phyloP scores from a whole-genome alignment of 2,888 invertebrate species.

The Laspeyria flexula region DNA sequence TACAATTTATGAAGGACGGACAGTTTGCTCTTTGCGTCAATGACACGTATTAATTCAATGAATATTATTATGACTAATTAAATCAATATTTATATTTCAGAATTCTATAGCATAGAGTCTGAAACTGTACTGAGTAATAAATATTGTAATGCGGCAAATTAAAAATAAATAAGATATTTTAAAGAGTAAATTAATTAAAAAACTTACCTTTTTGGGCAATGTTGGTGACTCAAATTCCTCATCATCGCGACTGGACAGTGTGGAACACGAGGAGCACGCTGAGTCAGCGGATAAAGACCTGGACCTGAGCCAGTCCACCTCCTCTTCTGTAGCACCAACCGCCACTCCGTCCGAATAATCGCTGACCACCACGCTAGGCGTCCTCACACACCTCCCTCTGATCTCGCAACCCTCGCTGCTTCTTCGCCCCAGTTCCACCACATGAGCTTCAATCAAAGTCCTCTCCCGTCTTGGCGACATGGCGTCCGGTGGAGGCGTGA shows the following conservation, averaged over 20 bases:
- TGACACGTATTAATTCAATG: neutral
- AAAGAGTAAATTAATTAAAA: constrained; percentile 9
- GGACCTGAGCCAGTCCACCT: constrained; percentile 77
- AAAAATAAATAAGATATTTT: constrained; percentile 3
- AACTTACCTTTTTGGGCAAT: constrained; percentile 82
- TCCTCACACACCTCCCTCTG: constrained; percentile 88
- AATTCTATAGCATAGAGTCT: neutral
- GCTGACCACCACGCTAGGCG: constrained; percentile 95
- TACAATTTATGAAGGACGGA: neutral
- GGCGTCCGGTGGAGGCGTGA: constrained; percentile 73
- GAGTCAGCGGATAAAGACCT: constrained; percentile 88
- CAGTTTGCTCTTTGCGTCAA: neutral
- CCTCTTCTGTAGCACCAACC: constrained; percentile 78
- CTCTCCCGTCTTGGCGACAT: constrained; percentile 76
- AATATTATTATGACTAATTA: neutral
- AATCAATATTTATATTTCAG: neutral
- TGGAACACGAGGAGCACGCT: constrained; percentile 91
- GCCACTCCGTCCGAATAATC: constrained; percentile 92
- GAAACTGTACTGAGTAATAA: too few relatives aligned
- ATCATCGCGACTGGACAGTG: constrained; percentile 90
- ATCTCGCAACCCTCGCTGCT: constrained; percentile 80
- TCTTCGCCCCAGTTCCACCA: constrained; percentile 85
- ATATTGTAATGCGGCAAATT: neutral
- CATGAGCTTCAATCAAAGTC: constrained; percentile 81
- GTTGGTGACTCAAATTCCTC: constrained; percentile 82